phyloP scores from a whole-genome alignment of 2,797 vertebrate genomes.

The Cyclopterus lumpus region DNA sequence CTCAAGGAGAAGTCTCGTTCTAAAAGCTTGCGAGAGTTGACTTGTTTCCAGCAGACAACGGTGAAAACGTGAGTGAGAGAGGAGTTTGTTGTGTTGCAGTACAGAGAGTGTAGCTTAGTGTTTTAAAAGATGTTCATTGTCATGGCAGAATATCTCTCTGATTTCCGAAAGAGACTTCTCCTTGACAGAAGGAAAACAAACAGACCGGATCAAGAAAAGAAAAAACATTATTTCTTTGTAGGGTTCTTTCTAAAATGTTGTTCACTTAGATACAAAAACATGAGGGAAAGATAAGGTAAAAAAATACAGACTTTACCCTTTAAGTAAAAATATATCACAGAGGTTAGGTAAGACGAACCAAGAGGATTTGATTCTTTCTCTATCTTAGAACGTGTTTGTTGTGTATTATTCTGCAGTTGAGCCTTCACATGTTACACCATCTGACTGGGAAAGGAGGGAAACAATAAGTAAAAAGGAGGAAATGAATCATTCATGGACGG shows the following conservation, averaged over 20 bases:
- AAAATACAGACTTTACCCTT: not conserved
- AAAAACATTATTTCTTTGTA: not conserved
- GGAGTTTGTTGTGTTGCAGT: not conserved
- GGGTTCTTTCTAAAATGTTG: not conserved
- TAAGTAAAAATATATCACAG: not conserved
- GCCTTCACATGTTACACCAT: not conserved
- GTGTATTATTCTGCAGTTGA: constrained; percentile 13
- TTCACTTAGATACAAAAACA: not conserved
- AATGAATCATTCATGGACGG: constrained; percentile 13
- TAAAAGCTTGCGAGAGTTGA: not conserved
- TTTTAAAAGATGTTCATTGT: not conserved
- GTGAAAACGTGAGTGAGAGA: not conserved
- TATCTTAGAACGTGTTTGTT: not conserved
- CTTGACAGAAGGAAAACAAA: not conserved
- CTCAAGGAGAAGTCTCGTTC: not conserved
- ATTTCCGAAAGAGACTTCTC: not conserved
- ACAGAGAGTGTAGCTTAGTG: not conserved
- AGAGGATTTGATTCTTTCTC: not conserved
- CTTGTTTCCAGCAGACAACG: not conserved
- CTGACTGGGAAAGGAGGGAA: constrained; percentile 3
- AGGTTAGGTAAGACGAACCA: not conserved
- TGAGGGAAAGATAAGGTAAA: not conserved
- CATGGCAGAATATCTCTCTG: not conserved
- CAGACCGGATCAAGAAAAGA: no score
- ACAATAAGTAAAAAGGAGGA: not conserved